Evolutionary conservation across 1,140 invertebrate genomes (phyloP), one percentile per base, ranked within the genome.

Genomic region (Nebria ingens): DNA sequence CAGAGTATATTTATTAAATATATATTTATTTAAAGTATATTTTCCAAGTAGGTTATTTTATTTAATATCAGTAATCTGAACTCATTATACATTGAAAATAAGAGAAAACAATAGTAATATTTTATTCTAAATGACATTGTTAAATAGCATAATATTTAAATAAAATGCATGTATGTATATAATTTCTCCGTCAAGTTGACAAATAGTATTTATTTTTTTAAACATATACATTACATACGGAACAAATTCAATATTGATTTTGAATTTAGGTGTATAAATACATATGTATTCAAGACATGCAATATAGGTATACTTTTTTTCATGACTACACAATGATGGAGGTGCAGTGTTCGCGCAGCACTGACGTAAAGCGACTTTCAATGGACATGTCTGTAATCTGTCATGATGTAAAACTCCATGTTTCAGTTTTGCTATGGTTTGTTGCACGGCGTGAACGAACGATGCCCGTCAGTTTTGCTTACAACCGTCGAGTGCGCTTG

Each of bases 381-480:
- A 34, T 34, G 25, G 25, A 34, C 25, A 9, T 34, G 25, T n/a
- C n/a, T 34, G 25, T 9, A 9, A n/a, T 34, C 25, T 34, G 25
- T 34, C 25, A 34, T 34, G n/a, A n/a, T n/a, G 25, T 34, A 34
- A 34, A 34, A 34, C 25, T 34, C n/a, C 25, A 9, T n/a, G 25
- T 34, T 34, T 34, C 25, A 34, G n/a, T 34, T 34, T 34, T 9
- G n/a, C 25, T n/a, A n/a, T n/a, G n/a, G n/a, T n/a, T n/a, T n/a
- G n/a, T n/a, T n/a, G n/a, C n/a, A n/a, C n/a, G n/a, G n/a, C n/a
- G 25, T 9, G 25, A 34, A 34, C 25, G 40, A 12, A 17, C 15
- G 40, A 45, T n/a, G 17, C 40, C 40, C 40, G 40, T 45, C 40
- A 45, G 40, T 45, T n/a, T 45, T 45, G 40, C 40, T 12, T 17